Conservation (phyloP, 2,113 vertebrate species). For the Eretmochelys imbricata region DNA sequence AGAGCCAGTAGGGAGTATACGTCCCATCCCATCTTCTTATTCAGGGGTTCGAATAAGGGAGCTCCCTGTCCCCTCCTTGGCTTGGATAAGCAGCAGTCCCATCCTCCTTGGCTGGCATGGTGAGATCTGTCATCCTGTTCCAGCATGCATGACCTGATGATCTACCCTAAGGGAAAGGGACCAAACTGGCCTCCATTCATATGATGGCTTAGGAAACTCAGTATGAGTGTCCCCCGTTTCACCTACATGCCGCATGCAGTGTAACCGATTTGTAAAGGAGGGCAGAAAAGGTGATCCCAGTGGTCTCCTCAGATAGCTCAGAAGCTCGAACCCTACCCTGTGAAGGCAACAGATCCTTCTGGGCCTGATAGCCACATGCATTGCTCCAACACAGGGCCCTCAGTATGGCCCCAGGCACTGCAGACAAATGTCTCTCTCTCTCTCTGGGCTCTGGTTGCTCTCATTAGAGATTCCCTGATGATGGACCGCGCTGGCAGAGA, state of each 20-base stretch:
- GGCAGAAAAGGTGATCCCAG: background rate
- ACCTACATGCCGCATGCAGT: background rate
- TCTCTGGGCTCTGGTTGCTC: background rate
- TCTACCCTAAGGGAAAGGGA: background rate
- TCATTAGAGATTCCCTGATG: background rate
- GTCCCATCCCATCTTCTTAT: background rate
- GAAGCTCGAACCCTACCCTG: background rate
- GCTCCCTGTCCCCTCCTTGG: background rate
- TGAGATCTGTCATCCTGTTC: background rate
- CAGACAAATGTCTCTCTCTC: background rate
- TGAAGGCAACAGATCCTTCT: background rate
- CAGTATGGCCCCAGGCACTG: background rate
- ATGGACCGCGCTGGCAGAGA: background rate
- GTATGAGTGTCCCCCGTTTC: background rate
- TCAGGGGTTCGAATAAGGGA: background rate
- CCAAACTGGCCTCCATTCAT: background rate
- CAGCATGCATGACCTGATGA: background rate
- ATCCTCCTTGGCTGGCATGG: background rate
- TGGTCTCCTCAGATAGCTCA: background rate
- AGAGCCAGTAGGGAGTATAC: background rate
- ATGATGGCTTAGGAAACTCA: background rate
- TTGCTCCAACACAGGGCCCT: background rate
- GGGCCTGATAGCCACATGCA: background rate
- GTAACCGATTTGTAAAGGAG: background rate
- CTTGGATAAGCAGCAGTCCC: background rate